Evolutionary conservation across 2,888 invertebrate genomes (phyloP).

Genomic region (Cantharis rufa): DNA sequence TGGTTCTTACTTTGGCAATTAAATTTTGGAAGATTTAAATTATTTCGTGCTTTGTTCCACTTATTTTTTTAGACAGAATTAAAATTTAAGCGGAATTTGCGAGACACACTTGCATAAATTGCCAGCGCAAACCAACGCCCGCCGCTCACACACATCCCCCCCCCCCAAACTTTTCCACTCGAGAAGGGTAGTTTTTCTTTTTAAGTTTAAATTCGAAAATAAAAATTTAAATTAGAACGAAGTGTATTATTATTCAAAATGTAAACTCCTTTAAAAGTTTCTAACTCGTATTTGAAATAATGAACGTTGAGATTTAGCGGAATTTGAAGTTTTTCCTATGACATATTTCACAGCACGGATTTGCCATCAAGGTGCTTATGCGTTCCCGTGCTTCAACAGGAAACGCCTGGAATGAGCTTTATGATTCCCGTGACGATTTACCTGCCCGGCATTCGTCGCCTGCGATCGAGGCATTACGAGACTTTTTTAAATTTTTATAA

Average conservation of each 20-base stretch:
- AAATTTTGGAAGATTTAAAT: background rate
- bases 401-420: conserved; percentile 33
- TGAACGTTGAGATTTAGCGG: conserved; percentile 16
- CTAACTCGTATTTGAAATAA: conserved; percentile 22
- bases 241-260: conserved; percentile 29
- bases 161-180: background rate
- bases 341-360: conserved; percentile 32
- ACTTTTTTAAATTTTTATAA: conserved; percentile 23
- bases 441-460: conserved; percentile 25
- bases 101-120: background rate
- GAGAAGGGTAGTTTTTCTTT: too few relatives aligned
- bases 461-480: conserved; percentile 21
- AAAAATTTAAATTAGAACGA: conserved; percentile 15
- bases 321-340: conserved; percentile 24
- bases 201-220: conserved; percentile 7
- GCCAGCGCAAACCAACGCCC: background rate
- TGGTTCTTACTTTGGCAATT: background rate
- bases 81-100: background rate
- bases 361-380: conserved; percentile 32
- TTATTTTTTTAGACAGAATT: background rate
- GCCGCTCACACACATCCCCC: background rate
- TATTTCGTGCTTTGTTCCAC: background rate
- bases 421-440: conserved; percentile 32
- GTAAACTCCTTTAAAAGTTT: conserved; percentile 7
- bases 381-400: conserved; percentile 27